Percentiles rank a stretch among this genome's conserved stretches.
These are phyloP conservation scores for Holotrichia oblita DNA, from an alignment of 1,140 invertebrate species.

Conservation along the genomic window DNA sequence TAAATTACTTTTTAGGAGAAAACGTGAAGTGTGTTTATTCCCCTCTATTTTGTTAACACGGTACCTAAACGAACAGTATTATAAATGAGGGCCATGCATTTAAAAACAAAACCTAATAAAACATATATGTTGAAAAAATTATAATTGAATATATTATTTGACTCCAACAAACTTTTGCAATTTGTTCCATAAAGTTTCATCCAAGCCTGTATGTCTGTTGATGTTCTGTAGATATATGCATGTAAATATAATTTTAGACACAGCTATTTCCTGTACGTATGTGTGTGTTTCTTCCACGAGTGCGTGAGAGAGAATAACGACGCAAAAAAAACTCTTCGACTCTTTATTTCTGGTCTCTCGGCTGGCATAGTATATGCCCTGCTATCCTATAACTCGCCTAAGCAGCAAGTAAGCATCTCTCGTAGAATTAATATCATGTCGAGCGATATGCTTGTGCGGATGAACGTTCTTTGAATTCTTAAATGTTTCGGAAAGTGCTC, in stretches of 20 bases:
- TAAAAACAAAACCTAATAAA: too few relatives aligned
- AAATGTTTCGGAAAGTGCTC: constrained; percentile 25
- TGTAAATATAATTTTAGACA: constrained; percentile 41
- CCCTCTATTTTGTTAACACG: too few relatives aligned
- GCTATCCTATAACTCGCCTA: not conserved
- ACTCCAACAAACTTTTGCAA: too few relatives aligned
- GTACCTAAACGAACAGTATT: too few relatives aligned
- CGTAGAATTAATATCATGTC: constrained; percentile 25
- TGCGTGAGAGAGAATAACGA: constrained; percentile 29
- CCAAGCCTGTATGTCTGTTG: not conserved
- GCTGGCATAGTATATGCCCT: not conserved
- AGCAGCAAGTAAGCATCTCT: not conserved
- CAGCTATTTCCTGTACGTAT: constrained; percentile 41
- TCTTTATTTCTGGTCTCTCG: constrained; percentile 16
- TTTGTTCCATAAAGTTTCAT: not conserved
- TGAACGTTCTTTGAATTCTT: constrained; percentile 17
- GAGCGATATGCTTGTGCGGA: constrained; percentile 7
- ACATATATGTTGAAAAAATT: too few relatives aligned
- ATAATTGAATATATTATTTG: too few relatives aligned
- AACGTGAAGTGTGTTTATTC: too few relatives aligned
- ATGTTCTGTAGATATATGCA: not conserved
- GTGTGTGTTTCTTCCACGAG: not conserved
- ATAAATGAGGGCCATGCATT: too few relatives aligned
- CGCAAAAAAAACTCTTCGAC: constrained; percentile 27
- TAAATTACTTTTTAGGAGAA: too few relatives aligned